phyloP scores from a whole-genome alignment of 2,113 vertebrate genomes.

The Felis chaus region DNA sequence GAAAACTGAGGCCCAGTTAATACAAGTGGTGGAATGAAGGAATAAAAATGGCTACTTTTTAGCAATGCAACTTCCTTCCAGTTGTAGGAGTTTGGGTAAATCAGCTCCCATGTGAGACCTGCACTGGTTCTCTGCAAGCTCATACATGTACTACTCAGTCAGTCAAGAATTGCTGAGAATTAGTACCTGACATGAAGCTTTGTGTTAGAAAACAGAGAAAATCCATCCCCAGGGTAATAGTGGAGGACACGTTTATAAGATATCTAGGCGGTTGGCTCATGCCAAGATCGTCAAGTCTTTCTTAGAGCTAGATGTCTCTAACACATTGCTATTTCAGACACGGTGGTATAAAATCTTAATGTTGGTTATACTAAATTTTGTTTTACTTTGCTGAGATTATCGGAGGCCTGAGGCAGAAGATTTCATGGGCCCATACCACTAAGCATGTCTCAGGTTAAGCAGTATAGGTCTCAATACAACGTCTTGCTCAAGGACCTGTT shows the following conservation, averaged over 20 bases:
- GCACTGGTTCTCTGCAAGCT: not conserved
- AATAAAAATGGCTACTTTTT: not conserved
- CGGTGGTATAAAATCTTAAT: not conserved
- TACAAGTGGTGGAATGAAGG: not conserved
- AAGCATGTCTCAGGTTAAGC: not conserved
- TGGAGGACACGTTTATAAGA: not conserved
- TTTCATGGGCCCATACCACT: not conserved
- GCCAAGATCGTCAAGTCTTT: not conserved
- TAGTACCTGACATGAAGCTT: not conserved
- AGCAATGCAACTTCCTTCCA: not conserved
- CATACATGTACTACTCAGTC: not conserved
- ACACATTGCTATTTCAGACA: not conserved
- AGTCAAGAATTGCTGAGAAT: not conserved
- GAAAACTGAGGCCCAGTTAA: not conserved
- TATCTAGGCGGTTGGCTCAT: not conserved
- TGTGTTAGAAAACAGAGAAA: not conserved
- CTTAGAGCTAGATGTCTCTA: not conserved
- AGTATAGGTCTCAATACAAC: not conserved
- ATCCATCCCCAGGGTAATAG: not conserved
- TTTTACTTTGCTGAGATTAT: not conserved
- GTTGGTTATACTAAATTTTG: not conserved
- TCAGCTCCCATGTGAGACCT: not conserved
- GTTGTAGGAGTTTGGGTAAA: not conserved
- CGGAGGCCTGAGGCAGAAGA: not conserved
- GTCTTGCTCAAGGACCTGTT: constrained; percentile 35